Evolutionary conservation across 1,140 invertebrate genomes (phyloP), one percentile per base, ranked within the genome.

Genomic region (Sinella curviseta): DNA sequence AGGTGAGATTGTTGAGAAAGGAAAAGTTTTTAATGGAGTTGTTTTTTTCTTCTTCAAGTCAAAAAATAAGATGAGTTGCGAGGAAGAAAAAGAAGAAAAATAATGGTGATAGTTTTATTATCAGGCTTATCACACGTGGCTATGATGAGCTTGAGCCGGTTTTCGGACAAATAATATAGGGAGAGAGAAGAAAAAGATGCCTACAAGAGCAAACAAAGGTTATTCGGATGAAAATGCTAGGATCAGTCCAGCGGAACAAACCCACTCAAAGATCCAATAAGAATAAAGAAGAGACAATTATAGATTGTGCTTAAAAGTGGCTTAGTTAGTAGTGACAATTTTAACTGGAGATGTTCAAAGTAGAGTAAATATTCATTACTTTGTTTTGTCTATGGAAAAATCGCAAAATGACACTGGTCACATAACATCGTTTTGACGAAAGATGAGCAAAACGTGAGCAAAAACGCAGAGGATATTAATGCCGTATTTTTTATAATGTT

Each of bases 91-190:
- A 70, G 65, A 70, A 24, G 26, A 70, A n/a, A 60, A 60, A 60
- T n/a, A n/a, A n/a, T n/a, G n/a, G n/a, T n/a, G n/a, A n/a, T 24
- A 60, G 24, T 60, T 70, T 70, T 70, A 70, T 70, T 70, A 70
- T 70, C 65, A 70, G 26, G 65, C 12, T 70, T 30, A 24, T 33
- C 65, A 8, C 65, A 70, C 65, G 65, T 70, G 65, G 8, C n/a
- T 48, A 20, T 48, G 39, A 8, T 48, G 20, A 48, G 20, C 8
- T 20, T 12, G 39, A 48, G 65, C 65, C 65, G 65, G 65, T 70
- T 70, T 70, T 60, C n/a, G n/a, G n/a, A n/a, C n/a, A n/a, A n/a
- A n/a, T n/a, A n/a, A n/a, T n/a, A n/a, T n/a, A 26, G 12, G 39
- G 39, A n/a, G 57, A 8, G 24, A 60, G 24, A 8, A 16, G 24